Evolutionary conservation across 1,140 invertebrate genomes (phyloP), one percentile per base, ranked within the genome.

Genomic region (Pemphigus obesinymphae): DNA sequence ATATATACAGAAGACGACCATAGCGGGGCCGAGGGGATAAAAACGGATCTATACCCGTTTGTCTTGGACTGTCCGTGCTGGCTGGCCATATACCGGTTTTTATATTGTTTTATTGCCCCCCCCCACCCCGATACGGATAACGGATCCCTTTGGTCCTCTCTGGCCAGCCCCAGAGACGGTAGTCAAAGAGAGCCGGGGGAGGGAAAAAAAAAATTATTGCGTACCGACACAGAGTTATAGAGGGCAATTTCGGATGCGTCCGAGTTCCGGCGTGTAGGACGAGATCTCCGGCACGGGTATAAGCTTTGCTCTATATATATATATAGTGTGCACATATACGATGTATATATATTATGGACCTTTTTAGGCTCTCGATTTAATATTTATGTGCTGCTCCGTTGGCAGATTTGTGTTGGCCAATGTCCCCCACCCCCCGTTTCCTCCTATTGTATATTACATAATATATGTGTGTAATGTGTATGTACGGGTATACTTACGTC

Each of bases 381-480:
- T 37, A 78, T 78, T 78, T 78, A 78, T 78, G 73, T 78, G 53
- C 66, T n/a, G 37, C 50, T 78, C 73, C n/a, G 73, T 58, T 78
- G 73, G 73, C 73, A 78, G 73, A 78, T 78, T 78, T 78, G 73
- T 78, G 50, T 58, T 48, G 15, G 73, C 17, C 5, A 55, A 53
- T 55, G 73, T 53, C 72, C n/a, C n/a, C n/a, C n/a, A n/a, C n/a
- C 43, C 8, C 10, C 37, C 73, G 31, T 76, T 76, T 37, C 37
- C 2, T 29, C n/a, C 50, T 17, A 40, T 78, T 78, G 23, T 58
- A 40, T 17, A 55, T 76, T 0, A n/a, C n/a, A n/a, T n/a, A n/a
- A n/a, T n/a, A 26, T 70, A 23, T n/a, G 17, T n/a, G 37, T 40
- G 13, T 13, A 37, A n/a, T n/a, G n/a, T n/a, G n/a, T n/a, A n/a